Evolutionary conservation across 2,888 invertebrate species (phyloP), one percentile per base, ranked within the genome.

Genomic region (Phragmatobia fuliginosa): DNA sequence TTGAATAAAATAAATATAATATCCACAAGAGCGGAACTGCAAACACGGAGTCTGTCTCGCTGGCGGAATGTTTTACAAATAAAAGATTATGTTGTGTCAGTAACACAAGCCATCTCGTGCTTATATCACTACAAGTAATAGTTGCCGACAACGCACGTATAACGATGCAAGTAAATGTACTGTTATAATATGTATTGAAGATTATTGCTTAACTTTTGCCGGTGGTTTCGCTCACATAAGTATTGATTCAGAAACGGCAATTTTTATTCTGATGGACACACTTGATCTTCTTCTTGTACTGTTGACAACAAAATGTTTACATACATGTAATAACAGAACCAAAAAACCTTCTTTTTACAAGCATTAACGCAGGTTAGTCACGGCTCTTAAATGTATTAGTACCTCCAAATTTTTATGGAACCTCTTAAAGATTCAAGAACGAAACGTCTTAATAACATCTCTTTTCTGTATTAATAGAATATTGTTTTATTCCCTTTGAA

Each of bases 61-160:
- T 79, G 78, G 78, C 72, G 82, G 80, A 80, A 84, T 83, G 84
- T 80, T 84, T 84, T 83, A 82, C 80, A 86, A 82, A 83, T 74
- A 72, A 74, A 73, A 76, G 21, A 58, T 65, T 74, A 75, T 73
- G 76, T 78, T 80, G 83, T 83, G 79, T 85, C 83, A 77, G 89
- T 88, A 87, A 90, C 84, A 74, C 78, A 85, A 90, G 84, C 79
- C 83, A 84, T 87, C 82, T 86, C 88, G 76, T 84, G 85, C 91
- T 89, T 85, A n/a, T n/a, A n/a, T n/a, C n/a, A n/a, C n/a, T n/a
- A n/a, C n/a, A n/a, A n/a, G 85, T 88, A 88, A 85, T 32, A 25
- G 8, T 49, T 52, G 28, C 33, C 52, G 64, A 64, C 63, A 45
- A 49, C 63, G 2, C n/a, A 32, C 49, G 16, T n/a, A 64, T 80